These are phyloP conservation scores for Steromphala cineraria DNA, from an alignment of 2,888 invertebrate genomes.

Conservation along the genomic window DNA sequence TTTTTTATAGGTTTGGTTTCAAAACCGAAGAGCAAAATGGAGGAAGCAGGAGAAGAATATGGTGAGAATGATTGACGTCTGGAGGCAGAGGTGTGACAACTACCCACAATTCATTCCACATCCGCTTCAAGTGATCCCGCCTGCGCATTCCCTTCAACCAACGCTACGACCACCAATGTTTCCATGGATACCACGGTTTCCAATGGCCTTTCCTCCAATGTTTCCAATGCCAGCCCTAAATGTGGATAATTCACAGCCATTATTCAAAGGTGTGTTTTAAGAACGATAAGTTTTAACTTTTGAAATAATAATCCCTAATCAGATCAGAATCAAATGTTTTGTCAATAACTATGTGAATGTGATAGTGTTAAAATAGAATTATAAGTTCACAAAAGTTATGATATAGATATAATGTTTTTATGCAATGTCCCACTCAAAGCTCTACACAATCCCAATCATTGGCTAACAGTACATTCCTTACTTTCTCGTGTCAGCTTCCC, in stretches of 20 bases:
- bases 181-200: conserved; percentile 57
- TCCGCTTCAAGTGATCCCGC: conserved; percentile 35
- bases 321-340: too few relatives aligned
- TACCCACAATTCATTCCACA: conserved; percentile 43
- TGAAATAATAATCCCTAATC: too few relatives aligned
- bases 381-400: too few relatives aligned
- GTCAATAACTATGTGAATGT: too few relatives aligned
- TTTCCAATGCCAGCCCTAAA: conserved; percentile 24
- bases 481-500: too few relatives aligned
- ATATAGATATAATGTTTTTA: too few relatives aligned
- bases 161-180: conserved; percentile 46
- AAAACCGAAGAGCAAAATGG: conserved; percentile 69
- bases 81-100: conserved; percentile 48
- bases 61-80: conserved; percentile 57
- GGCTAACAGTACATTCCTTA: too few relatives aligned
- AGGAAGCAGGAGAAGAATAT: conserved; percentile 67
- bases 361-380: too few relatives aligned
- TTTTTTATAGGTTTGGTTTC: conserved; percentile 66
- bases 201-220: conserved; percentile 35
- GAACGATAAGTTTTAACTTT: too few relatives aligned
- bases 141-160: conserved; percentile 39
- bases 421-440: too few relatives aligned
- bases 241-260: conserved; percentile 22
- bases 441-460: too few relatives aligned
- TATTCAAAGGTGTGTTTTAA: conserved; percentile 29